Base-by-base conservation (phyloP, 2,888 invertebrate species). In the Xanthorhoe spadicearia region DNA sequence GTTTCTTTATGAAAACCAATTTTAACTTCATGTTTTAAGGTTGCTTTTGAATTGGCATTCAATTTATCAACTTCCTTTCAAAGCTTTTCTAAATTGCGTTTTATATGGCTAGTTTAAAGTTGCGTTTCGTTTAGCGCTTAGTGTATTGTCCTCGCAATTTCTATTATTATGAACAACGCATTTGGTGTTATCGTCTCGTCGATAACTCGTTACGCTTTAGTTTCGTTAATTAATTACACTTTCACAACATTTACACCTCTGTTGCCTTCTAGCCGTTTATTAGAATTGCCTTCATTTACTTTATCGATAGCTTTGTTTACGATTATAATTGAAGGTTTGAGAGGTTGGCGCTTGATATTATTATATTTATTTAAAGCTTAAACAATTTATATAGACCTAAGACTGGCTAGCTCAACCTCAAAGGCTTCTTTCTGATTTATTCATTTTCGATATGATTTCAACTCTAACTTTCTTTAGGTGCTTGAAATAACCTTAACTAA, bases 141-240 rank as follows among this genome's bases (percentile, higher is more conserved):
- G 38, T 43, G 10, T 43, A 43, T 43, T 43, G 38, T 43, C 55
- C 66, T 35, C 65, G 55, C 53, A 67, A 67, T 64, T 70, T 74
- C 70, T 66, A 66, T 68, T 62, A 73, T 73, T 66, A 73, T 74
- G 56, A 60, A 62, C 62, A 65, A 61, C 61, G 67, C 61, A 67
- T 72, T 70, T 56, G 64, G 64, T 52, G 57, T 72, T 69, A 66
- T 69, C 54, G 62, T 60, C 71, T 69, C 60, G 76, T 75, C 73
- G 71, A 74, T 74, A 74, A 66, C 74, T 75, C 68, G 74, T 73
- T 74, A 74, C 74, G 74, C 73, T 78, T 75, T 71, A 74, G 75
- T 78, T 78, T 77, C 68, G 77, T 79, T 81, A 80, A 83, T 83
- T 84, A 84, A 81, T 82, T 79, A 73, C 66, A 77, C 83, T 84